Conservation (phyloP, 2,797 vertebrate species). For the Mormyrus proboscirostris region DNA sequence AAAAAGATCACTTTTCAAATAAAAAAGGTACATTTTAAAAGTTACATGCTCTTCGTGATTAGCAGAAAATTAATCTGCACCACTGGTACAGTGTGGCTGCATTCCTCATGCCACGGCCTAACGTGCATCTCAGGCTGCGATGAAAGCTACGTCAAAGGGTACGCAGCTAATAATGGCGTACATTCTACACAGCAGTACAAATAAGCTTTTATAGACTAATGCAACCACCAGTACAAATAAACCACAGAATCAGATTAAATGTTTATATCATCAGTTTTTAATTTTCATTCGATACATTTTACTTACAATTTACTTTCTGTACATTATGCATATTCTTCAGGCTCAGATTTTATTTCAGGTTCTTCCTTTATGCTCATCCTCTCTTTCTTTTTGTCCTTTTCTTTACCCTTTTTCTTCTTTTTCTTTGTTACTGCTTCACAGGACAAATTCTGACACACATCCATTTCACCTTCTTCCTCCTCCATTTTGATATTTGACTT, state of each 20-base stretch:
- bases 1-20: background rate
- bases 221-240: background rate
- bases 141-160: background rate
- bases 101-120: background rate
- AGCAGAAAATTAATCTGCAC: background rate
- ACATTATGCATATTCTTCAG: slow-evolving; percentile 24
- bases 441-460: background rate
- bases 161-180: background rate
- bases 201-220: background rate
- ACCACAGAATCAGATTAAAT: background rate
- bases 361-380: slow-evolving; percentile 32
- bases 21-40: background rate
- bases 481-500: background rate
- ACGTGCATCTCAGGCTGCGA: background rate
- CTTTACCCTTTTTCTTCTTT: slow-evolving; percentile 45
- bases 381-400: slow-evolving; percentile 32
- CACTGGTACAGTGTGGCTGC: background rate
- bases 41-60: background rate
- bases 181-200: background rate
- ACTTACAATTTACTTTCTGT: background rate
- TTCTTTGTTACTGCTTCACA: slow-evolving; percentile 38
- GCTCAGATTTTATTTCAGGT: slow-evolving; percentile 38
- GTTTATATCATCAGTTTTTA: background rate
- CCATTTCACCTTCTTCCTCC: slow-evolving; percentile 8
- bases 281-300: background rate